Percentiles rank a stretch among this genome's conserved stretches.
phyloP scores from a whole-genome alignment of 2,888 invertebrate genomes.

The Anthophora plumipes region DNA sequence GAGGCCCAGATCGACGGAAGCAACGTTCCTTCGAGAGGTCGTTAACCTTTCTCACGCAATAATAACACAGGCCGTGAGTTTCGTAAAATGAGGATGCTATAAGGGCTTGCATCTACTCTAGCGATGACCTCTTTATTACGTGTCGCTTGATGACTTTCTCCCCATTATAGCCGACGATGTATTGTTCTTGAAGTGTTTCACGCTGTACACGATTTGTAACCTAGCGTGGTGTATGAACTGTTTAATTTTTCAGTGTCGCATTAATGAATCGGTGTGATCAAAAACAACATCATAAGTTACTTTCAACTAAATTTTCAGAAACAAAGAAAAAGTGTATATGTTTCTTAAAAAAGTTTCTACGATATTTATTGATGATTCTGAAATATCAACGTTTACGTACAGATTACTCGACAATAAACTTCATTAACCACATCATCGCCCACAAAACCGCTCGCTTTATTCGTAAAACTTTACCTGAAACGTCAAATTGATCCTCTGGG shows the following conservation, averaged over 20 bases:
- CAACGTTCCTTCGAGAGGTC: constrained; percentile 22
- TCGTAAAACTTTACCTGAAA: too few relatives aligned
- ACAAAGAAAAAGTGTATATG: too few relatives aligned
- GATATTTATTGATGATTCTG: too few relatives aligned
- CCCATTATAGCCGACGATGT: constrained; percentile 19
- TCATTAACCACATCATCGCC: not conserved
- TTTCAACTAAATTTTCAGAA: too few relatives aligned
- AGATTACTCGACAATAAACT: too few relatives aligned
- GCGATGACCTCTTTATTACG: constrained; percentile 62
- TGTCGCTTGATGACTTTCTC: constrained; percentile 51
- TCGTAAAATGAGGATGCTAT: constrained; percentile 39
- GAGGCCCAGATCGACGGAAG: constrained; percentile 43
- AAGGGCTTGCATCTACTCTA: constrained; percentile 30
- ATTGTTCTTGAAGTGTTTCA: constrained; percentile 35
- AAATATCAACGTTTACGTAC: too few relatives aligned
- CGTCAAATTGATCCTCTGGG: not conserved
- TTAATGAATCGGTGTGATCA: not conserved
- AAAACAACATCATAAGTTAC: not conserved
- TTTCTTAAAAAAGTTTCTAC: too few relatives aligned
- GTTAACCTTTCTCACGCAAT: constrained; percentile 60
- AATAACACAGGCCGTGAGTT: constrained; percentile 48
- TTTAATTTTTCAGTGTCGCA: not conserved
- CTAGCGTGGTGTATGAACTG: not conserved
- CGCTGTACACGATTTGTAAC: not conserved
- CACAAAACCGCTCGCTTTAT: not conserved